A percentile compares a stretch with the other conserved stretches of the same genome.
These are phyloP conservation scores for Patiria miniata DNA, from an alignment of 35 echinoderm and acorn worm genomes.

Conservation along the genomic window DNA sequence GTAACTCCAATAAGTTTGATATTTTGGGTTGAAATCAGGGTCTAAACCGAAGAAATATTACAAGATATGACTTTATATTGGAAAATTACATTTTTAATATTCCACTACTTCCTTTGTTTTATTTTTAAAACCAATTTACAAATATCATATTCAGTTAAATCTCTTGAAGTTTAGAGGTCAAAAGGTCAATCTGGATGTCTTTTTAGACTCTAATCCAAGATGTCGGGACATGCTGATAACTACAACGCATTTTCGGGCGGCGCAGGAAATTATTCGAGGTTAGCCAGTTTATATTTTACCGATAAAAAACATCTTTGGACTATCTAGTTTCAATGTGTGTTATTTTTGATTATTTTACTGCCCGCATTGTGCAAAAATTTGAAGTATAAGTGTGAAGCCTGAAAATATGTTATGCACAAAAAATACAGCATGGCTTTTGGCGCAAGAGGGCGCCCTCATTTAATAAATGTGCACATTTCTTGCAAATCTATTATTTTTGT, in stretches of 20 bases:
- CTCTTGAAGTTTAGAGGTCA: not conserved
- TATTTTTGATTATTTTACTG: not conserved
- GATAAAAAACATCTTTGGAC: not conserved
- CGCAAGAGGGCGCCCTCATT: slow-evolving; percentile 3
- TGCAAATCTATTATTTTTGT: too few species aligned
- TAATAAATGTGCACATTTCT: too few species aligned
- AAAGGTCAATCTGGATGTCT: not conserved
- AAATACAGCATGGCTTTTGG: too few species aligned
- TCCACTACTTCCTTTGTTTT: too few species aligned
- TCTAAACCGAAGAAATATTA: too few species aligned
- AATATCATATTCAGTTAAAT: too few species aligned
- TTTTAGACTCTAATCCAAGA: slow-evolving; percentile 14
- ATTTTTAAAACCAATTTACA: too few species aligned
- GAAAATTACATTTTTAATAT: too few species aligned
- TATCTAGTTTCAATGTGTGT: not conserved
- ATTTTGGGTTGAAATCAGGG: too few species aligned
- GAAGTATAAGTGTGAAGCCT: not conserved
- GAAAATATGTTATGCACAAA: too few species aligned
- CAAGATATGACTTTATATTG: too few species aligned
- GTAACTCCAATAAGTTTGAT: not conserved
- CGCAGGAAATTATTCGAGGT: slow-evolving; percentile 2
- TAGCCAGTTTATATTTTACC: not conserved
- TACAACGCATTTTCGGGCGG: not conserved
- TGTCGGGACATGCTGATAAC: slow-evolving; percentile 7
- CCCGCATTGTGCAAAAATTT: not conserved